Evolutionary conservation across 2,797 vertebrate species (phyloP).

Genomic region (Neosilurus hyrtlii): DNA sequence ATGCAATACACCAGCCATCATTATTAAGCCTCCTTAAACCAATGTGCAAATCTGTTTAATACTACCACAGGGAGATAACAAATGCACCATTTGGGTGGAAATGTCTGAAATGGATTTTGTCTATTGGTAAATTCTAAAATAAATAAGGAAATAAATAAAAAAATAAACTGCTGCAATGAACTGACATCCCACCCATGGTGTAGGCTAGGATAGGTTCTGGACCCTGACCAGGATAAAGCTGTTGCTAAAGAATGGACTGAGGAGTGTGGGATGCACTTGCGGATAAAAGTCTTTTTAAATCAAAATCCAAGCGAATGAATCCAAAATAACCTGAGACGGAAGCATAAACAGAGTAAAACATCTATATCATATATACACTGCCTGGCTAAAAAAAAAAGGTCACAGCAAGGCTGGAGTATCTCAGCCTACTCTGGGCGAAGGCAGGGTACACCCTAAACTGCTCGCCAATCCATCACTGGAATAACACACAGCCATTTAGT

Average conservation of each 20-base stretch:
- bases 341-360: no score
- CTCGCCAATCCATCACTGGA: no score
- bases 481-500: no score
- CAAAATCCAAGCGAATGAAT: no score
- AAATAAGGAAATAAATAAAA: background rate
- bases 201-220: background rate
- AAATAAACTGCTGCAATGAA: background rate
- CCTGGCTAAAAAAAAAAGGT: no score
- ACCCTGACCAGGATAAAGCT: background rate
- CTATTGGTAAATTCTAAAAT: background rate
- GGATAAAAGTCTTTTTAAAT: no score
- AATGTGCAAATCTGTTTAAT: slow-evolving; percentile 11
- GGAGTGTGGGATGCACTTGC: no score
- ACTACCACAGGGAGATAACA: background rate
- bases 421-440: no score
- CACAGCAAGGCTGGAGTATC: no score
- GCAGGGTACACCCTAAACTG: no score
- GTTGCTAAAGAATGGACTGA: background rate
- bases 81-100: background rate
- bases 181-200: background rate
- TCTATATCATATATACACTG: no score
- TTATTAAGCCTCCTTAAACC: slow-evolving; percentile 40
- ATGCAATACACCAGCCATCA: slow-evolving; percentile 30
- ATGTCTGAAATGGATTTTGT: background rate
- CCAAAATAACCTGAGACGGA: no score